Base-by-base conservation (phyloP, 2,797 vertebrate genomes). In the Alauda arvensis region DNA sequence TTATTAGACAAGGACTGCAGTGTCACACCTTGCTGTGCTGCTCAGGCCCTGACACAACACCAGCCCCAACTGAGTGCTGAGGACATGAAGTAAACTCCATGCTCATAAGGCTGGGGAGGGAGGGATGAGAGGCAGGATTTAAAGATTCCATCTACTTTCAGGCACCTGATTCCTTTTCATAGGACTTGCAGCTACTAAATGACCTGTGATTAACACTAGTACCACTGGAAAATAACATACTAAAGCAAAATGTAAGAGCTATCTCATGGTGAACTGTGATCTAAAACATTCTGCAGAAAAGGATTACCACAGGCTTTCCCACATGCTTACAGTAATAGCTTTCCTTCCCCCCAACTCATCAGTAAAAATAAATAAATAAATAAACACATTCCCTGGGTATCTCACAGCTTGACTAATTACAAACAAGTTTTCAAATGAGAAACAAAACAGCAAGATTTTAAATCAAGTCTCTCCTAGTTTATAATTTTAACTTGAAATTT, bases 401-500 rank as follows among this genome's bases (percentile, higher is more conserved):
- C 63, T 90, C 87, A 84, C 84, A 92, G 84, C 63, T 85, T 93
- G 85, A 91, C 75, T 94, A 89, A 95, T 83, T 90, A 77, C 72
- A 94, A 91, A 88, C 37, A 71, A 74, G 74, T 85, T 92, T 92
- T 89, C 57, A 93, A 83, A 87, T 51, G 77, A 92, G 55, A 65
- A 85, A 83, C 55, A 83, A 67, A 94, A 69, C 84, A 94, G 77
- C 57, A 90, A 83, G 85, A 93, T 92, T 95, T 93, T 89, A 89
- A 92, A 86, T 92, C 82, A 94, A 88, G 66, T 83, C 45, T 92
- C 83, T 83, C 86, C 61, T 85, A 90, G 82, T 86, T 71, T 74
- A 84, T 88, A 31, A 88, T 93, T 95, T 95, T 94, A 94, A 93
- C 94, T 93, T 95, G 87, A 93, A 94, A 96, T 94, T 92, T 94